These are phyloP conservation scores for Phyllostomus hastatus DNA, from an alignment of 2,113 vertebrate genomes.

Conservation along the genomic window DNA sequence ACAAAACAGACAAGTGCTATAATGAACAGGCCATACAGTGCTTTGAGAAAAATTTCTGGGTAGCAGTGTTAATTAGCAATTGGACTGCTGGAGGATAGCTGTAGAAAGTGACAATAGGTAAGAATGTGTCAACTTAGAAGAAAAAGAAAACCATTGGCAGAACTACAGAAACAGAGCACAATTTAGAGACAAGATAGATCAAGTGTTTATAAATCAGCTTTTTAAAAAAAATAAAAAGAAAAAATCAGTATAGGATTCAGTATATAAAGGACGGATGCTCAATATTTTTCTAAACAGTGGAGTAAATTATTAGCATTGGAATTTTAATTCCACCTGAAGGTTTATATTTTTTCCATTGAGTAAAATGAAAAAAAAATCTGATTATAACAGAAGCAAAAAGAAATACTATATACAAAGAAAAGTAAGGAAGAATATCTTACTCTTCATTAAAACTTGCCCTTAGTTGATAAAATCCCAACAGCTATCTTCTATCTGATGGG, in stretches of 20 bases:
- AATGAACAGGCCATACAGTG: background rate
- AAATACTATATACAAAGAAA: background rate
- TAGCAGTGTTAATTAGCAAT: background rate
- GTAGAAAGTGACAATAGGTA: background rate
- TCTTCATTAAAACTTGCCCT: background rate
- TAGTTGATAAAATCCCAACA: slow-evolving; percentile 27
- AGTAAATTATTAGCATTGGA: background rate
- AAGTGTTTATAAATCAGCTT: background rate
- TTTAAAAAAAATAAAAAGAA: background rate
- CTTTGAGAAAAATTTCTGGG: background rate
- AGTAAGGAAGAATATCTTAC: background rate
- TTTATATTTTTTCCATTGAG: background rate
- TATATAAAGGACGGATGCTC: background rate
- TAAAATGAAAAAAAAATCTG: background rate
- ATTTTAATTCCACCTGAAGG: background rate
- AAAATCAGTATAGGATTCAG: background rate
- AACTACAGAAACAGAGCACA: background rate
- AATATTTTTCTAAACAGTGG: background rate
- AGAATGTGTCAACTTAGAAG: background rate
- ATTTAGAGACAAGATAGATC: background rate
- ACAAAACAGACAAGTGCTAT: background rate
- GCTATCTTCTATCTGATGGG: background rate
- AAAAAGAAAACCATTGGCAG: background rate
- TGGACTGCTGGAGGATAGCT: background rate
- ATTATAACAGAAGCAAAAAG: background rate